phyloP scores from a whole-genome alignment of 2,797 vertebrate genomes.

The Pangasius djambal region DNA sequence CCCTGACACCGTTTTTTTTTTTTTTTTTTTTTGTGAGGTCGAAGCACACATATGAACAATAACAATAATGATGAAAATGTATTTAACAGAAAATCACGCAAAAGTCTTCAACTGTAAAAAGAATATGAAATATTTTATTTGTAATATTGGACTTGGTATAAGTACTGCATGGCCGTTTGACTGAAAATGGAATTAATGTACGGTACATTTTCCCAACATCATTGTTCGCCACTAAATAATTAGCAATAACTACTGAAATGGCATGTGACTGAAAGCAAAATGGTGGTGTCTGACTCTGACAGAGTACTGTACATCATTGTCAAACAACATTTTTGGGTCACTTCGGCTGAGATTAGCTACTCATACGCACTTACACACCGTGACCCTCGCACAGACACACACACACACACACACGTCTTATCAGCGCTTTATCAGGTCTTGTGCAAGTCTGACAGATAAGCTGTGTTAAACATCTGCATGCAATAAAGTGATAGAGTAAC shows the following conservation, averaged over 20 bases:
- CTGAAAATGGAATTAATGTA: no score
- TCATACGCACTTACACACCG: constrained; percentile 1
- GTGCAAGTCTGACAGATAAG: constrained; percentile 53
- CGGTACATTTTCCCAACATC: no score
- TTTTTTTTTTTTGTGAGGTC: not conserved
- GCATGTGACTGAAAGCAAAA: not conserved
- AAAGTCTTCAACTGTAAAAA: not conserved
- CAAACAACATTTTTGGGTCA: not conserved
- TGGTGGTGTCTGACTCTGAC: not conserved
- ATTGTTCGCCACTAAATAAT: no score
- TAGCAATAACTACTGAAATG: not conserved
- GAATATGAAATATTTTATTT: not conserved
- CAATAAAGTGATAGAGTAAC: constrained; percentile 57
- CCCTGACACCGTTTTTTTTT: not conserved
- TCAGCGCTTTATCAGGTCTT: constrained; percentile 54
- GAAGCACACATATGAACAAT: not conserved
- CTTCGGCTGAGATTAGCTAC: not conserved
- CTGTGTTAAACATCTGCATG: constrained; percentile 47
- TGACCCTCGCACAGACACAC: constrained; percentile 1
- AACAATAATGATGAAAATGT: not conserved
- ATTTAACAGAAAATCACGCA: no score
- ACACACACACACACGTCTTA: not conserved
- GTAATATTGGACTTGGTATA: not conserved
- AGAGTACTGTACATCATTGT: not conserved
- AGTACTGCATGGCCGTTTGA: no score